phyloP scores from a whole-genome alignment of 2,797 vertebrate species.

The Propithecus deckenii region DNA sequence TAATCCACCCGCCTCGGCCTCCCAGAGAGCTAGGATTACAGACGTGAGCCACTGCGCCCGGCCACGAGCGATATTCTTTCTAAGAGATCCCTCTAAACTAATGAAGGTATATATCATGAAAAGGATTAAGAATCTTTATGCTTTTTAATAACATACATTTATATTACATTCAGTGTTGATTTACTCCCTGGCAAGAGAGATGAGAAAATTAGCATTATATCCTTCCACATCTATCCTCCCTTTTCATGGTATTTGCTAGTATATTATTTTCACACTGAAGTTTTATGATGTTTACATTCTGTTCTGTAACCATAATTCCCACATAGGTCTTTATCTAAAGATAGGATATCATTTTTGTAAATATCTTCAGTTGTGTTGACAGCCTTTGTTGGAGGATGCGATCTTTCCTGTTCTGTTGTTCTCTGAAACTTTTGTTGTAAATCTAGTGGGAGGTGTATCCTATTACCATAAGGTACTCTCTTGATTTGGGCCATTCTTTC shows the following conservation, averaged over 20 bases:
- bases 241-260: background rate
- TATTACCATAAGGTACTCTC: background rate
- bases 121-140: background rate
- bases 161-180: background rate
- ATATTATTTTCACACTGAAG: background rate
- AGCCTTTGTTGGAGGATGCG: background rate
- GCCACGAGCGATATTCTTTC: background rate
- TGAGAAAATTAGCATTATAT: background rate
- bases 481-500: background rate
- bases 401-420: background rate
- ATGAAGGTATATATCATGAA: background rate
- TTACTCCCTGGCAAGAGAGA: background rate
- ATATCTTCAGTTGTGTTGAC: background rate
- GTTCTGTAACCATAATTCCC: background rate
- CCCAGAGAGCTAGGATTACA: too few relatives aligned
- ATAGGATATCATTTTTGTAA: background rate
- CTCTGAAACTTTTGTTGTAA: background rate
- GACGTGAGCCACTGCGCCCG: too few relatives aligned
- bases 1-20: too few relatives aligned
- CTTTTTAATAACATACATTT: background rate
- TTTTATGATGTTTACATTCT: background rate
- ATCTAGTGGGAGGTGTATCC: background rate
- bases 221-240: background rate
- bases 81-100: background rate
- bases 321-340: background rate